phyloP scores from a whole-genome alignment of 2,888 invertebrate genomes.

The Amphimallon solstitiale region DNA sequence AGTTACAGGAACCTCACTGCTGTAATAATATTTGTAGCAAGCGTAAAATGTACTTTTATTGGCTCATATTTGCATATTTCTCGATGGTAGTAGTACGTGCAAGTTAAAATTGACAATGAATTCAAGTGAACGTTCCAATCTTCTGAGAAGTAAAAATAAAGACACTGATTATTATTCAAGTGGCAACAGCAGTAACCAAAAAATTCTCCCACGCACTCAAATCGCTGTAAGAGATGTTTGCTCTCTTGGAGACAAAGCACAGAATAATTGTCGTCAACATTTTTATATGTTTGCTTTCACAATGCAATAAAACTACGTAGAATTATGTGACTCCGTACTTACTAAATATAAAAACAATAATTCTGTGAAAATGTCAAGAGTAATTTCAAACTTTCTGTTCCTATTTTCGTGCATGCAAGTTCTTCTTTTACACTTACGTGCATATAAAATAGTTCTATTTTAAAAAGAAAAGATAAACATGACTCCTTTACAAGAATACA shows the following conservation, averaged over 20 bases:
- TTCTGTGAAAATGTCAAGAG: neutral
- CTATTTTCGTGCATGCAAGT: neutral
- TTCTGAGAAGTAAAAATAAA: neutral
- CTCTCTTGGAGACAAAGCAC: neutral
- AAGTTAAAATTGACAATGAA: too few relatives aligned
- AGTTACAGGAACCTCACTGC: too few relatives aligned
- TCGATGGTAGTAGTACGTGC: too few relatives aligned
- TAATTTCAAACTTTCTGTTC: neutral
- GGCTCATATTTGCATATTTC: too few relatives aligned
- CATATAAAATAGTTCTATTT: neutral
- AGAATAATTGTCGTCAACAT: slow-evolving; percentile 18
- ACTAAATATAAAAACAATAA: slow-evolving; percentile 3
- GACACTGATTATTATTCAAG: neutral
- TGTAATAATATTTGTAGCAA: too few relatives aligned
- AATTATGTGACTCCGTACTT: slow-evolving; percentile 5
- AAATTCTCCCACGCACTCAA: slow-evolving; percentile 7
- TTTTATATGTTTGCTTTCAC: slow-evolving; percentile 18
- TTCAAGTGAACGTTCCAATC: neutral
- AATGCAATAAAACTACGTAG: slow-evolving; percentile 12
- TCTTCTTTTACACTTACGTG: neutral
- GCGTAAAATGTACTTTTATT: too few relatives aligned
- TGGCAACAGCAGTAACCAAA: neutral
- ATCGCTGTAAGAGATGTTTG: neutral
- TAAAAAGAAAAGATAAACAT: too few relatives aligned
- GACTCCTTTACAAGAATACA: too few relatives aligned